Evolutionary conservation across 2,797 vertebrate genomes (phyloP).

Genomic region (Sebastolobus alascanus): DNA sequence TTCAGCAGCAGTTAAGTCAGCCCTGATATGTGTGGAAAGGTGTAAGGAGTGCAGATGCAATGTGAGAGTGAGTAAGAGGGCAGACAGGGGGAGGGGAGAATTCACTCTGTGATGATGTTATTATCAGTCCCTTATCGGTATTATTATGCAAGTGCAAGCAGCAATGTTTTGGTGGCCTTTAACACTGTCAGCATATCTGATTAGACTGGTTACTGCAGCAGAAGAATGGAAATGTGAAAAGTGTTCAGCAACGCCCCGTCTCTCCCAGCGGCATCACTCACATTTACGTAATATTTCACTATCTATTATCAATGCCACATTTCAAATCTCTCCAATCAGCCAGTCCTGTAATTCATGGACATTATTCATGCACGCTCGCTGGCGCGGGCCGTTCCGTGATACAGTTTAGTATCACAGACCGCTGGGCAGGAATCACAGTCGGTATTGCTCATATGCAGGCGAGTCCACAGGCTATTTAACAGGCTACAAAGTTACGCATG

Average conservation of each 20-base stretch:
- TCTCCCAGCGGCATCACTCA: conserved; percentile 24
- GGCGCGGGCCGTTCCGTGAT: conserved; percentile 4
- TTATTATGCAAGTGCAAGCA: conserved; percentile 46
- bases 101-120: conserved; percentile 20
- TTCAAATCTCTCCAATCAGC: conserved; percentile 48
- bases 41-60: conserved; percentile 1
- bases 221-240: conserved; percentile 22
- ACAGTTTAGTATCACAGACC: conserved; percentile 31
- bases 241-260: background rate
- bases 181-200: conserved; percentile 48
- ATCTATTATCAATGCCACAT: conserved; percentile 47
- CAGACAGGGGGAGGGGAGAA: background rate
- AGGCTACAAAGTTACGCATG: conserved; percentile 64
- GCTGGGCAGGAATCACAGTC: conserved; percentile 42
- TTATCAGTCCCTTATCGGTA: conserved; percentile 37
- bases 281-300: conserved; percentile 39
- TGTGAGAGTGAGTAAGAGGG: conserved; percentile 10
- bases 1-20: conserved; percentile 1
- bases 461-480: conserved; percentile 64
- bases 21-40: background rate
- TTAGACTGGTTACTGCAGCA: conserved; percentile 25
- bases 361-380: conserved; percentile 23
- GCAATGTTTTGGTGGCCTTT: conserved; percentile 47
- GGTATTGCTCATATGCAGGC: conserved; percentile 28
- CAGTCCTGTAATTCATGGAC: conserved; percentile 17